Conservation (phyloP, 1,140 invertebrate species). For the Propsilocerus akamusi region DNA sequence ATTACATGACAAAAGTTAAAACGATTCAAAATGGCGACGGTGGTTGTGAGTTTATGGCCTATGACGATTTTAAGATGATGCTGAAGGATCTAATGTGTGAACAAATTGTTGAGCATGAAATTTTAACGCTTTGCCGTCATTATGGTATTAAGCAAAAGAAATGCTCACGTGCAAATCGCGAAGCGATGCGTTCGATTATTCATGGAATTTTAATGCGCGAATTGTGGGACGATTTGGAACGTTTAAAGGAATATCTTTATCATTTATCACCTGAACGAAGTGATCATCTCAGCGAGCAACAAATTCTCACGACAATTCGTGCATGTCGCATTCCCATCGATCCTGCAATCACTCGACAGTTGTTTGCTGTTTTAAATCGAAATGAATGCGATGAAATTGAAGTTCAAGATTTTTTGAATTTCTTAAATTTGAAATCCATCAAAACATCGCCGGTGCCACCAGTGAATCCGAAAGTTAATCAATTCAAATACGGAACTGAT, state of each 20-base stretch:
- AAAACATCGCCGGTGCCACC: slow-evolving; percentile 19
- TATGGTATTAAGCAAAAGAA: slow-evolving; percentile 31
- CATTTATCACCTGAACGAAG: slow-evolving; percentile 35
- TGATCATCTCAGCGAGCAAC: slow-evolving; percentile 31
- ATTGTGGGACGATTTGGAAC: slow-evolving; percentile 44
- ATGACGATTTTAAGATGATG: slow-evolving; percentile 34
- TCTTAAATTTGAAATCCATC: slow-evolving; percentile 16
- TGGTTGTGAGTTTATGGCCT: slow-evolving; percentile 27
- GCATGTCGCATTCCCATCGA: slow-evolving; percentile 45
- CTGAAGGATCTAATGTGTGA: slow-evolving; percentile 36
- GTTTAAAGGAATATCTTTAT: slow-evolving; percentile 40
- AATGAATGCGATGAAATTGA: slow-evolving; percentile 38
- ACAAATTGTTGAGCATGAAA: slow-evolving; percentile 56
- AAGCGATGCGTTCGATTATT: slow-evolving; percentile 32
- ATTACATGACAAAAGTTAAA: slow-evolving; percentile 34
- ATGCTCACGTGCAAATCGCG: slow-evolving; percentile 23
- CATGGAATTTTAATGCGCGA: slow-evolving; percentile 44
- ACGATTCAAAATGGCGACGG: slow-evolving; percentile 9
- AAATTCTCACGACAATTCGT: slow-evolving; percentile 38
- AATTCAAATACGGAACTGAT: slow-evolving; percentile 8
- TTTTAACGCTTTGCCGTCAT: slow-evolving; percentile 46
- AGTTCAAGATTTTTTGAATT: slow-evolving; percentile 19
- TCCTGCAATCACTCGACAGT: slow-evolving; percentile 40
- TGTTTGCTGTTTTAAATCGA: slow-evolving; percentile 40
- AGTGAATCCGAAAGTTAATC: slow-evolving; percentile 12